These are phyloP conservation scores for Buphagus erythrorhynchus DNA, from an alignment of 2,797 vertebrate species.

Conservation along the genomic window DNA sequence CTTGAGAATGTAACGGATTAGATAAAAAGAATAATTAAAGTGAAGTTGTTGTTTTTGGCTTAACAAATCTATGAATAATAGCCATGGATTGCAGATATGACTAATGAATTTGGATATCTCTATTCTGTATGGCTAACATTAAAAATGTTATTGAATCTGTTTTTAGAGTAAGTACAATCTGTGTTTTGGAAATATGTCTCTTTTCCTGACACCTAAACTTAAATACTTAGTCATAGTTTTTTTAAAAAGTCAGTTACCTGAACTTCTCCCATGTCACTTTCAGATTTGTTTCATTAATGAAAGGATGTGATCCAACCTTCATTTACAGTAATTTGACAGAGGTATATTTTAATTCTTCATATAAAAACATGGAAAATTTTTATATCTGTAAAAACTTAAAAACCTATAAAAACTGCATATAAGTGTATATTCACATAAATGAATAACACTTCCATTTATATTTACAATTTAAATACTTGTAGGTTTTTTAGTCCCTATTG, in stretches of 20 bases:
- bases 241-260: not conserved
- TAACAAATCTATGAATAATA: slow-evolving; percentile 14
- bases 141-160: not conserved
- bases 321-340: not conserved
- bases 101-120: not conserved
- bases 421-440: not conserved
- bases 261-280: not conserved
- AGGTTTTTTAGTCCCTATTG: not conserved
- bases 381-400: not conserved
- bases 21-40: slow-evolving; percentile 46
- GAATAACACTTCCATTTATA: not conserved
- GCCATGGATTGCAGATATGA: not conserved
- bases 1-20: not conserved
- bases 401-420: not conserved
- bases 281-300: not conserved
- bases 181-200: not conserved
- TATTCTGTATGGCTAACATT: not conserved
- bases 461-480: not conserved
- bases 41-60: not conserved
- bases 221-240: not conserved
- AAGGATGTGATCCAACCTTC: not conserved
- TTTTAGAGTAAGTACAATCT: not conserved
- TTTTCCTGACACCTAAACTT: not conserved
- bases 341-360: not conserved
- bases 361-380: not conserved